Conservation (phyloP, 2,888 invertebrate genomes). For the Brachylomia viminalis region DNA sequence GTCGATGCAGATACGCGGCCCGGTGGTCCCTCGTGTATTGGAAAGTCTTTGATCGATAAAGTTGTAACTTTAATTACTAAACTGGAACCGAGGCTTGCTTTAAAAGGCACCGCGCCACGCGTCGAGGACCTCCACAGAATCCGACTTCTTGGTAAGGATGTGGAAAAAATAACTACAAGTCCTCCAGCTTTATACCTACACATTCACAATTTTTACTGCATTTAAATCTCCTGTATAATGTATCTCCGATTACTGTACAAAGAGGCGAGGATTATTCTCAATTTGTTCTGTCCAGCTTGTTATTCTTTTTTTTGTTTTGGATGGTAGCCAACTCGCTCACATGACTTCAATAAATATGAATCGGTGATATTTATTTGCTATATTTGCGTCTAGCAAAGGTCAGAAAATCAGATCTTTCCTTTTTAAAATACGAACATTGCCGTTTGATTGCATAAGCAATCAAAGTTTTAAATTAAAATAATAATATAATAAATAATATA, state of each 20-base stretch:
- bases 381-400: neutral
- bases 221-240: slow-evolving; percentile 56
- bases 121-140: slow-evolving; percentile 71
- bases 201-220: slow-evolving; percentile 58
- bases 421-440: neutral
- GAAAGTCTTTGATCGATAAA: slow-evolving; percentile 88
- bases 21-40: slow-evolving; percentile 85
- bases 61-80: slow-evolving; percentile 89
- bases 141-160: slow-evolving; percentile 70
- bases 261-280: slow-evolving; percentile 48
- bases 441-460: neutral
- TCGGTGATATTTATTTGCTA: neutral
- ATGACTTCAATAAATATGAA: slow-evolving; percentile 31
- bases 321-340: neutral
- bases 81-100: slow-evolving; percentile 81
- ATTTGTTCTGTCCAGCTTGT: slow-evolving; percentile 31
- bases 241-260: slow-evolving; percentile 37
- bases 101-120: slow-evolving; percentile 86
- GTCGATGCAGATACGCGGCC: slow-evolving; percentile 79
- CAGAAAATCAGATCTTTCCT: neutral
- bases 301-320: slow-evolving; percentile 18
- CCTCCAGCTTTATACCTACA: slow-evolving; percentile 53
- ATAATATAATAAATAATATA: no score
- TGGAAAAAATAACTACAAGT: slow-evolving; percentile 66
- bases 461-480: no score